Percentiles rank a stretch among this genome's conserved stretches.
These are phyloP conservation scores for Caenorhabditis wallacei DNA, from an alignment of 2,888 invertebrate genomes.

Conservation along the genomic window DNA sequence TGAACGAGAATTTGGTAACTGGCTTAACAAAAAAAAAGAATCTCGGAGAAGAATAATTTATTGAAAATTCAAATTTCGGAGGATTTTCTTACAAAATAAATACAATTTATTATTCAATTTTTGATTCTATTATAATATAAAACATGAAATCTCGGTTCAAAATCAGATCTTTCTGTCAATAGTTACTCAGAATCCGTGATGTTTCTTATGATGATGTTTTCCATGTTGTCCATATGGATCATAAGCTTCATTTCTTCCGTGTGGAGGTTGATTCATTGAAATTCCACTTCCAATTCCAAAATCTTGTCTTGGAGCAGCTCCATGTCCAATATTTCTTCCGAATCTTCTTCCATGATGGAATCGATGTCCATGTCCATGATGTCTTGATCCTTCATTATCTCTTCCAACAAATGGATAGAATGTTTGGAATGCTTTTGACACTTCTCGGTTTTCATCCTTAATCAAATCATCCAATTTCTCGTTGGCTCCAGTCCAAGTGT, in stretches of 20 bases:
- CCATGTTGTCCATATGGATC: conserved; percentile 50
- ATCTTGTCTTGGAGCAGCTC: conserved; percentile 32
- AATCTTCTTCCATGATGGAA: conserved; percentile 54
- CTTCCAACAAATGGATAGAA: conserved; percentile 50
- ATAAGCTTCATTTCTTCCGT: conserved; percentile 20
- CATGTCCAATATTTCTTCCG: conserved; percentile 50
- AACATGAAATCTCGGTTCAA: conserved; percentile 4
- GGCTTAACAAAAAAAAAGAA: too few species aligned
- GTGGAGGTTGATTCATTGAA: conserved; percentile 1
- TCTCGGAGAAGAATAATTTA: too few species aligned
- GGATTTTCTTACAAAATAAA: conserved; percentile 6
- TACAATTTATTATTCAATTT: conserved; percentile 13
- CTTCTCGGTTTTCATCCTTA: conserved; percentile 32
- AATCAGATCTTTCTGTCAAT: background rate
- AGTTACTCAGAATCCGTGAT: conserved; percentile 17
- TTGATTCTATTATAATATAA: conserved; percentile 1
- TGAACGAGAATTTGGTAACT: too few species aligned
- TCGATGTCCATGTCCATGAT: conserved; percentile 31
- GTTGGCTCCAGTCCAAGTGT: conserved; percentile 38
- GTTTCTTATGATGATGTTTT: conserved; percentile 33
- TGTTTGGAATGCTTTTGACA: conserved; percentile 23
- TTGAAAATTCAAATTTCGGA: too few species aligned
- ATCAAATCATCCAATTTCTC: conserved; percentile 26
- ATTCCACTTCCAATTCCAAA: conserved; percentile 36
- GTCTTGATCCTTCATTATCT: conserved; percentile 15